Percentiles rank a stretch among this genome's conserved stretches.
Conservation (phyloP, 2,888 invertebrate species). For the Orthosia gracilis region DNA sequence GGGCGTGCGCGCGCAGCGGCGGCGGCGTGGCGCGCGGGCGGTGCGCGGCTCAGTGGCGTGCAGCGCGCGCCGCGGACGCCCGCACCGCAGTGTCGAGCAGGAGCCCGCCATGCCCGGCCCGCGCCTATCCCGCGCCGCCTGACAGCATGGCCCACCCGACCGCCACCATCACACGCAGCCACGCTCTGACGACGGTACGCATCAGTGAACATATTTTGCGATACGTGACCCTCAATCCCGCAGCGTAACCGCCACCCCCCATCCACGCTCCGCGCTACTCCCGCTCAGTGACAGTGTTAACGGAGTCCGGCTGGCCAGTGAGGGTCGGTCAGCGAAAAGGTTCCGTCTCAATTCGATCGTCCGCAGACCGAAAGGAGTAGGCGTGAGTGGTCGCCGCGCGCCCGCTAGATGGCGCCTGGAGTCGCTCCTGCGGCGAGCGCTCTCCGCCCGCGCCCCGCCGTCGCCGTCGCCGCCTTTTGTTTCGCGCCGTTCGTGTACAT, state of each 20-base stretch:
- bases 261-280: slow-evolving; percentile 69
- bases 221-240: slow-evolving; percentile 59
- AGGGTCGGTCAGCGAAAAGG: slow-evolving; percentile 82
- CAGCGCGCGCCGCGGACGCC: slow-evolving; percentile 91
- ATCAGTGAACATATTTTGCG: slow-evolving; percentile 69
- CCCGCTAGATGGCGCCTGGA: slow-evolving; percentile 89
- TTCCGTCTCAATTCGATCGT: slow-evolving; percentile 89
- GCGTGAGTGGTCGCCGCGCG: slow-evolving; percentile 88
- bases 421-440: slow-evolving; percentile 90
- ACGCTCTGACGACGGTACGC: slow-evolving; percentile 91
- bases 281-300: slow-evolving; percentile 86
- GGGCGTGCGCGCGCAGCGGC: slow-evolving; percentile 82
- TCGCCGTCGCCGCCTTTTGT: slow-evolving; percentile 86
- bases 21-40: slow-evolving; percentile 81
- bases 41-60: slow-evolving; percentile 90
- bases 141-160: slow-evolving; percentile 90
- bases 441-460: slow-evolving; percentile 88
- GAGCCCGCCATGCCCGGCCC: slow-evolving; percentile 91
- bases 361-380: slow-evolving; percentile 88
- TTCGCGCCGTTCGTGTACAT: slow-evolving; percentile 88
- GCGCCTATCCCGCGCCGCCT: slow-evolving; percentile 90
- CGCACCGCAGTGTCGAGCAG: slow-evolving; percentile 91
- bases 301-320: slow-evolving; percentile 75
- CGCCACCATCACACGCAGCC: slow-evolving; percentile 91
- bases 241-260: slow-evolving; percentile 65